Conservation (phyloP, 2,797 vertebrate species). For the Catharus ustulatus region DNA sequence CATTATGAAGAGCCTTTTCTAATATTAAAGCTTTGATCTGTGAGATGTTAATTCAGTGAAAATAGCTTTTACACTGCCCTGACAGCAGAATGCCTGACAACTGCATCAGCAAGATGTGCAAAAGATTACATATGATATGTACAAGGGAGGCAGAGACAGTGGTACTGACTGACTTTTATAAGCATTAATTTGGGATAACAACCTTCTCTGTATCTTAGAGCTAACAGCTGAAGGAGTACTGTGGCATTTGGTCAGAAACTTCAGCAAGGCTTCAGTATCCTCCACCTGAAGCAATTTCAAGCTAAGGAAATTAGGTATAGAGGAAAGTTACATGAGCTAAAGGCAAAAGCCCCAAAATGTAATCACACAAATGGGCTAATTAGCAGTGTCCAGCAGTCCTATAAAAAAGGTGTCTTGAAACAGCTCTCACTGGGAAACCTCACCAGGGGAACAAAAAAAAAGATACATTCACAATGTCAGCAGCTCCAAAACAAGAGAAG, state of each 20-base stretch:
- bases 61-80: not conserved
- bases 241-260: not conserved
- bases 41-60: not conserved
- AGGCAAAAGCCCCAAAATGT: not conserved
- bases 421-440: not conserved
- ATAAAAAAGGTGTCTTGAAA: not conserved
- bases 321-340: not conserved
- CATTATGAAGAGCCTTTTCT: not conserved
- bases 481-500: not conserved
- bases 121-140: not conserved
- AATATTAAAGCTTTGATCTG: conserved; percentile 16
- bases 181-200: not conserved
- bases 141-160: not conserved
- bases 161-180: not conserved
- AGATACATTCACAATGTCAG: not conserved
- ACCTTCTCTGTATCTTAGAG: not conserved
- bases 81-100: not conserved
- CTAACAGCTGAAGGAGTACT: not conserved
- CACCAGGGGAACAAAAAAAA: not conserved
- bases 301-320: not conserved
- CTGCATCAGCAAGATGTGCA: not conserved
- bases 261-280: not conserved
- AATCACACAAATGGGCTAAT: not conserved
- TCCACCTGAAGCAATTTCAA: not conserved
- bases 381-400: not conserved